Base-by-base conservation (phyloP, 1,140 invertebrate genomes). In the Chironomus striatipennis region DNA sequence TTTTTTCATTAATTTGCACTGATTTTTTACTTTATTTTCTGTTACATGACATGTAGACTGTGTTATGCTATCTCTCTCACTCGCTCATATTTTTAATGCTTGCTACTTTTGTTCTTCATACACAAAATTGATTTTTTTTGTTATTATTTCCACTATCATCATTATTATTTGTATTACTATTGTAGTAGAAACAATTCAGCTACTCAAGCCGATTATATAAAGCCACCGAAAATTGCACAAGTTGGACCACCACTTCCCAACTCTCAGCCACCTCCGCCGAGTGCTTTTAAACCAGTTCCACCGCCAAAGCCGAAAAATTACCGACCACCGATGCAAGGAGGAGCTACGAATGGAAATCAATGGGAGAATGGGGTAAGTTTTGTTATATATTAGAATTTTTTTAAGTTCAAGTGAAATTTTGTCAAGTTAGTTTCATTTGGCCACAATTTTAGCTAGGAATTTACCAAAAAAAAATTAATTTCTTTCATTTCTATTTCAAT, bases 231-330 rank as follows among this genome's bases (percentile, higher is more conserved):
- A 77, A 78, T 76, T 75, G 74, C 79, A 17, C 81, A 80, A 34
- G 72, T 76, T 74, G 79, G 78, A 43, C 78, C 79, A 10, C 80
- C 79, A 43, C 12, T 57, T 57, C 47, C 47, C 12, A 57, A 57
- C 12, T 15, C 47, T 75, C 77, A n/a, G 79, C 77, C 73, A 75
- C 77, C 7, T 77, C 75, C 76, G 77, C 78, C 74, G 79, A 78
- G 70, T 17, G 85, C 88, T 15, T 95, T 95, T 82, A 96, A 96
- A 80, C 94, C 94, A 0, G 89, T 95, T 74, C 94, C 94, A 21
- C 94, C 94, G 21, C 94, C 94, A 0, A 96, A 96, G 81, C 94
- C 94, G 43, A 94, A 94, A 80, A 94, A 94, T 82, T 95, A 95
- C 79, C 88, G 92, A 17, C 92, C 92, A 42, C 91, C 92, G 0